Percentiles rank a stretch among this genome's conserved stretches.
These are phyloP conservation scores for Zaprionus obscuricornis DNA, from an alignment of 2,888 invertebrate species.

Conservation along the genomic window DNA sequence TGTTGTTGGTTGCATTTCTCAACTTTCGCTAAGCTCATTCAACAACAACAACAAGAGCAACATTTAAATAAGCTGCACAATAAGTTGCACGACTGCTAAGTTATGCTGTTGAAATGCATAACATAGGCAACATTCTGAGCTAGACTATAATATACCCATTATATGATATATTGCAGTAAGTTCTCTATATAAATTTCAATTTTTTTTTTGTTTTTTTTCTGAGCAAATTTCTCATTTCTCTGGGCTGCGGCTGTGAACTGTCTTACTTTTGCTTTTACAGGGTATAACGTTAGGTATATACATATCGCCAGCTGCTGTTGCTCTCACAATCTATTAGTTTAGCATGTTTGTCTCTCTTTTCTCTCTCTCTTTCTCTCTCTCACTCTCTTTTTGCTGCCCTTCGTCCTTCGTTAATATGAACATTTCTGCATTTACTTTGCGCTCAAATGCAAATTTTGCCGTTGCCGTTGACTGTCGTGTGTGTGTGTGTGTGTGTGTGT, in stretches of 20 bases:
- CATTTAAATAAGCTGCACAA: too few species aligned
- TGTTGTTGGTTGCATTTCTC: not conserved
- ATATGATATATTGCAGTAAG: slow-evolving; percentile 12
- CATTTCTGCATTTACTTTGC: slow-evolving; percentile 48
- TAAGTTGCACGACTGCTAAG: too few species aligned
- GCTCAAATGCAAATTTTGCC: slow-evolving; percentile 57
- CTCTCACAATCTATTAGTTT: slow-evolving; percentile 26
- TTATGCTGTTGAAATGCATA: too few species aligned
- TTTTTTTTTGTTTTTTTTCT: too few species aligned
- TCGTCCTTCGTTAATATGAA: slow-evolving; percentile 26
- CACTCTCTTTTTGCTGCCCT: not conserved
- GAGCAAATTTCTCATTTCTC: too few species aligned
- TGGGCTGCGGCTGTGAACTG: not conserved
- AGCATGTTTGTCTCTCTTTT: not conserved
- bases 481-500: slow-evolving; percentile 16
- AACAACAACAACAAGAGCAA: slow-evolving; percentile 15
- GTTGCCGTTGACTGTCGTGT: not conserved
- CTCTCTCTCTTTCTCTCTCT: not conserved
- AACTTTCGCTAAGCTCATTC: slow-evolving; percentile 24
- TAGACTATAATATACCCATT: not conserved
- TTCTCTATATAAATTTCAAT: too few species aligned
- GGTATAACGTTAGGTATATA: too few species aligned
- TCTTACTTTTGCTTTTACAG: too few species aligned
- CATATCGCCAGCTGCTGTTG: slow-evolving; percentile 29
- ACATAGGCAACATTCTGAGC: too few species aligned